Percentiles rank a stretch among this genome's conserved stretches.
These are phyloP conservation scores for Nothocercus julius DNA, from an alignment of 2,113 vertebrate species.

Conservation along the genomic window DNA sequence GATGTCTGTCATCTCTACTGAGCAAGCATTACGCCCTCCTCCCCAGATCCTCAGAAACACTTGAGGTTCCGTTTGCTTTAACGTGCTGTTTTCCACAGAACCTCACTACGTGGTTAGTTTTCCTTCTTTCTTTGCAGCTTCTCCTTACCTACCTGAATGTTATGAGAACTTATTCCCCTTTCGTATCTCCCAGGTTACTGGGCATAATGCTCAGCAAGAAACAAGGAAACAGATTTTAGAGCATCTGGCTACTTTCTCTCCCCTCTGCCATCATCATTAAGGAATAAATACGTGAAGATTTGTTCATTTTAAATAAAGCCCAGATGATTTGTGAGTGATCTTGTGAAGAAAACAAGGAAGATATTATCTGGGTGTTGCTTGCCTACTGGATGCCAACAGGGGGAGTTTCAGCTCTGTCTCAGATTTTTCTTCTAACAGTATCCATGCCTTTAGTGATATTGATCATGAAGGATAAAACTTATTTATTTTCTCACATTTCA, in stretches of 20 bases:
- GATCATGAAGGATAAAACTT: conserved; percentile 60
- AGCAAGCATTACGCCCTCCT: not conserved
- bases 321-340: not conserved
- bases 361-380: not conserved
- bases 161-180: not conserved
- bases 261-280: not conserved
- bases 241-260: not conserved
- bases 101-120: conserved; percentile 6
- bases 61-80: conserved; percentile 20
- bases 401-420: conserved; percentile 72
- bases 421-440: not conserved
- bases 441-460: conserved; percentile 19
- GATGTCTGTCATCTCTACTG: not conserved
- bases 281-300: not conserved
- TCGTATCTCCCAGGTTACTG: not conserved
- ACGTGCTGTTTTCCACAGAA: not conserved
- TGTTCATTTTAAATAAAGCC: not conserved
- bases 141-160: not conserved
- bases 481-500: conserved; percentile 59
- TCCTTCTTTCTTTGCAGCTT: not conserved
- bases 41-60: not conserved
- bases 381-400: conserved; percentile 49
- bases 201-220: fast-evolving
- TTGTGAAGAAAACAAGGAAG: not conserved
- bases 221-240: not conserved